Conservation (phyloP, 64 coral and sea anemone species). For the Pachyseris speciosa region DNA sequence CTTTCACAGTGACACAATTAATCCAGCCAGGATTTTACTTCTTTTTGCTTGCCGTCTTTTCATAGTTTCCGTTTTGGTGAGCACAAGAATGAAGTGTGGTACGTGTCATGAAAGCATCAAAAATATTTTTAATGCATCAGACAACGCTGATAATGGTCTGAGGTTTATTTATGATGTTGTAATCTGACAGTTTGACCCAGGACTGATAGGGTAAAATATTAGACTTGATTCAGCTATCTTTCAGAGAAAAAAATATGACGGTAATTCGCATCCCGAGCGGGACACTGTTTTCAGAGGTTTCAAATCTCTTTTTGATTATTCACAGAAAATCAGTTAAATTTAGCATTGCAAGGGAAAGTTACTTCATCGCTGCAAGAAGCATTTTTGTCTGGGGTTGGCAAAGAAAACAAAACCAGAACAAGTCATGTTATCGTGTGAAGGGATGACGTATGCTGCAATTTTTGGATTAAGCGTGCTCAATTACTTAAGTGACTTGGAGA, state of each 20-base stretch:
- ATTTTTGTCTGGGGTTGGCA: neutral
- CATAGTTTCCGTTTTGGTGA: neutral
- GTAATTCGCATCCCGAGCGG: no score
- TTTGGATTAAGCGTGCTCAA: neutral
- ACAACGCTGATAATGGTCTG: neutral
- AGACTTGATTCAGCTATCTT: neutral
- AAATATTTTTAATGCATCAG: neutral
- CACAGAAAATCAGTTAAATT: no score
- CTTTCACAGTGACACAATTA: neutral
- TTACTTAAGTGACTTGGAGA: neutral
- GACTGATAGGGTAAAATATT: neutral
- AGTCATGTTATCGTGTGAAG: neutral
- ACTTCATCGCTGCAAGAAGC: neutral
- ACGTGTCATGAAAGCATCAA: constrained; percentile 1
- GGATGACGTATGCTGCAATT: constrained; percentile 3
- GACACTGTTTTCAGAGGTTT: neutral
- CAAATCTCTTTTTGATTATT: neutral
- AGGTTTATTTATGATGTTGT: neutral
- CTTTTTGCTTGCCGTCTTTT: neutral
- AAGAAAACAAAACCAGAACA: neutral
- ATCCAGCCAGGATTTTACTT: neutral
- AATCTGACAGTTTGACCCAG: neutral
- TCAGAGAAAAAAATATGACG: no score
- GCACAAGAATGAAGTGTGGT: neutral
- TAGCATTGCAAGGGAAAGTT: neutral